Base-by-base conservation (phyloP, 2,797 vertebrate genomes). In the Scomberomorus guttatus region DNA sequence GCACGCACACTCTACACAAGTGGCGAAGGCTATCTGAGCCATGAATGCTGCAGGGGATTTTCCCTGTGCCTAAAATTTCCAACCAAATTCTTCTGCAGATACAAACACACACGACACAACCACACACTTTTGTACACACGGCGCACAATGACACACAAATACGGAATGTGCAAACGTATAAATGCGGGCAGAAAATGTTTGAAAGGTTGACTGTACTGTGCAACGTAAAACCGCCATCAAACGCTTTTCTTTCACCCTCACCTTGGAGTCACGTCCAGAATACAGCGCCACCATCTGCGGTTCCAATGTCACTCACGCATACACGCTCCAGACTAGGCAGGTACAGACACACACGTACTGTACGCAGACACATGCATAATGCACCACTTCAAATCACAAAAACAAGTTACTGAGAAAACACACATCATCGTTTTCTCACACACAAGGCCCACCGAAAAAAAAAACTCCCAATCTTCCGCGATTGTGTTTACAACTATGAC, bases 401-500 rank as follows among this genome's bases (percentile, higher is more conserved):
- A 52, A 56, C 52, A 78, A 54, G 67, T 46, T 58, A 29, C 11
- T 14, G 70, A 82, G 50, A 73, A 84, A 72, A 72, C 57, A 77
- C 13, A 18, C 20, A 24, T 17, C 8, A 13, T 82, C 32, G 58
- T 72, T 77, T 74, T 61, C 24, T 39, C 32, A 65, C 39, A 46
- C 58, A 77, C n/a, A 18, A 44, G 22, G 18, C 60, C 72, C 13
- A 1, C 17, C 4, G 17, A 46, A 22, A 42, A 58, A 42, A 66
- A 68, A 68, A 48, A 57, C 13, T 44, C 37, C 52, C 70, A 72
- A 52, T 76, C 39, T 63, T 63, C 32, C 18, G 24, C 15, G 5
- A 50, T 77, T 82, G 79, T 84, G 76, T 87, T 87, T 75, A 63
- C 64, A 71, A 46, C 83, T 46, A 71, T 14, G 67, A 66, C 44